Conservation (phyloP, 2,888 invertebrate species). For the Abrostola triplasia region DNA sequence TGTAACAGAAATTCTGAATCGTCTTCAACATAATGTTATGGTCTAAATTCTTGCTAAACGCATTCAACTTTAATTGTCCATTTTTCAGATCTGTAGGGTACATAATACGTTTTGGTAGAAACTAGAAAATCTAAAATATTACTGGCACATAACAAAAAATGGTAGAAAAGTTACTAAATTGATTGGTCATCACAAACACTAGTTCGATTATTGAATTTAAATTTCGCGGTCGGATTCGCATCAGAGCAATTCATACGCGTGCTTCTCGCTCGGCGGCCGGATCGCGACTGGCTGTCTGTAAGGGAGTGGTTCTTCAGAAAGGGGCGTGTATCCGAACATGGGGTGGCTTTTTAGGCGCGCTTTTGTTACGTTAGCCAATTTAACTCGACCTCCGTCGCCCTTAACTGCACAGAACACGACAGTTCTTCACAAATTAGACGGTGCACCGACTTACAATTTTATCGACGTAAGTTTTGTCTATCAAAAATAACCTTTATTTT, state of each 20-base stretch:
- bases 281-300: conserved; percentile 70
- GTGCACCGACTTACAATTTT: conserved; percentile 66
- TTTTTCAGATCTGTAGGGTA: conserved; percentile 83
- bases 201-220: conserved; percentile 44
- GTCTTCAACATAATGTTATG: conserved; percentile 86
- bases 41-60: conserved; percentile 74
- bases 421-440: conserved; percentile 64
- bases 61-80: conserved; percentile 81
- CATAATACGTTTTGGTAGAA: conserved; percentile 76
- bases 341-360: conserved; percentile 82
- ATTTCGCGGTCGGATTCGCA: conserved; percentile 40
- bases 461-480: conserved; percentile 28
- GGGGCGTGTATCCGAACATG: conserved; percentile 75
- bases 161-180: conserved; percentile 31
- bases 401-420: conserved; percentile 25
- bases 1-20: conserved; percentile 81
- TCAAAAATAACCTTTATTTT: conserved; percentile 44
- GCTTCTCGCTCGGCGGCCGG: conserved; percentile 57
- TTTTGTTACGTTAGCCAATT: conserved; percentile 73
- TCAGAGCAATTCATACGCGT: conserved; percentile 52
- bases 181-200: conserved; percentile 45
- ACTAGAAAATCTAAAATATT: conserved; percentile 25
- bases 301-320: conserved; percentile 80
- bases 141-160: conserved; percentile 45
- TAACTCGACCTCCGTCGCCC: conserved; percentile 63